A percentile compares a stretch with the other conserved stretches of the same genome.
Conservation (phyloP, 2,888 invertebrate genomes). For the Erebia palarica region DNA sequence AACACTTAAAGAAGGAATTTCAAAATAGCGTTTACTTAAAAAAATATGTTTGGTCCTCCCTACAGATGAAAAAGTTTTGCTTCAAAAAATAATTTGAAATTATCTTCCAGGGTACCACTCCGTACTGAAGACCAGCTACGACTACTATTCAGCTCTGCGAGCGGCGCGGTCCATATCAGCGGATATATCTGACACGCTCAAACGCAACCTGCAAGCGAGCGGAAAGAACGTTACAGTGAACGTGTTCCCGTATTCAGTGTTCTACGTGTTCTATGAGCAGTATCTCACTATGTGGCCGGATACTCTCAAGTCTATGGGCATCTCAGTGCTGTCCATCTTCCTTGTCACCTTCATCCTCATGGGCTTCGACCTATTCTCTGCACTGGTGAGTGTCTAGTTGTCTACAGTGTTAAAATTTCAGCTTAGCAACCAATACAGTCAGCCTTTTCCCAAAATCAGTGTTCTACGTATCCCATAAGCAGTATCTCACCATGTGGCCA, state of each 20-base stretch:
- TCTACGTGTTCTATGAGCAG: conserved; percentile 99
- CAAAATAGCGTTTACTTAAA: too few species aligned
- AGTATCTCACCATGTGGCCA: conserved; percentile 97
- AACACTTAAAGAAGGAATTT: too few species aligned
- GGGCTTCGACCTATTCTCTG: conserved; percentile 96
- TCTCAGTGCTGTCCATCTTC: conserved; percentile 96
- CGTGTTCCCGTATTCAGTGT: conserved; percentile 95
- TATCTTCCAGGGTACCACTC: conserved; percentile 90
- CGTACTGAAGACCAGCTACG: conserved; percentile 92
- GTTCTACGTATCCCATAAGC: conserved; percentile 99
- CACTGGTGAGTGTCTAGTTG: conserved; percentile 75
- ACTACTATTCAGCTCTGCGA: conserved; percentile 94
- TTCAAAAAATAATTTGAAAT: neutral
- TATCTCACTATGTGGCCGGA: conserved; percentile 98
- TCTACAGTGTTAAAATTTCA: neutral
- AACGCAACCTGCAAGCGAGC: conserved; percentile 77
- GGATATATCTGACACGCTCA: conserved; percentile 91
- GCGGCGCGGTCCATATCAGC: conserved; percentile 91
- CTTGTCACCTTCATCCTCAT: conserved; percentile 95
- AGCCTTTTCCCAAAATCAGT: conserved; percentile 95
- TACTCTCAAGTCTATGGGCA: conserved; percentile 92
- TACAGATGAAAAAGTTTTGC: too few species aligned
- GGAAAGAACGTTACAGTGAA: conserved; percentile 78
- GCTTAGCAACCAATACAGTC: conserved; percentile 85
- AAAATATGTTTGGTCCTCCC: too few species aligned